Percentiles rank a stretch among this genome's conserved stretches.
These are phyloP conservation scores for Phyllopteryx taeniolatus DNA, from an alignment of 2,113 vertebrate species.

Conservation along the genomic window DNA sequence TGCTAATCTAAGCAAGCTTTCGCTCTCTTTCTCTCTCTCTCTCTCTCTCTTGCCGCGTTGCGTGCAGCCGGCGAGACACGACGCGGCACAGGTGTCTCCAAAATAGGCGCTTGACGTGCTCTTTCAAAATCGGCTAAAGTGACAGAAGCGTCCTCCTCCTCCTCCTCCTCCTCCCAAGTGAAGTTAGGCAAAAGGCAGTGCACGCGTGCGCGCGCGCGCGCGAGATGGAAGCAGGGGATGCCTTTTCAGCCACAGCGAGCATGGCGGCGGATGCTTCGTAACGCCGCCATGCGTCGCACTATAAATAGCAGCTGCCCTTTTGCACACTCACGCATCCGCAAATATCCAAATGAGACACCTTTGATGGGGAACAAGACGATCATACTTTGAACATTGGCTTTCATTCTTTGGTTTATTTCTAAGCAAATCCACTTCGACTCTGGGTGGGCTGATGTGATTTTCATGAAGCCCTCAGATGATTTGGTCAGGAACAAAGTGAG, in stretches of 20 bases:
- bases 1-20: slow-evolving; percentile 57
- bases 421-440: too few relatives aligned
- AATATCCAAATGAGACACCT: neutral
- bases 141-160: neutral
- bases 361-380: neutral
- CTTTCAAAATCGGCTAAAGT: slow-evolving; percentile 2
- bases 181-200: slow-evolving; percentile 51
- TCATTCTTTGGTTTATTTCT: neutral
- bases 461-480: too few relatives aligned
- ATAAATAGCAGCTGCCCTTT: slow-evolving; percentile 63
- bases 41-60: too few relatives aligned
- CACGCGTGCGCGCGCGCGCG: slow-evolving; percentile 12
- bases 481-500: too few relatives aligned
- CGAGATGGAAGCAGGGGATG: slow-evolving; percentile 30
- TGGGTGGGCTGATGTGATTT: too few relatives aligned
- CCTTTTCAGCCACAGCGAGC: slow-evolving; percentile 37
- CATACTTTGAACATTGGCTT: too few relatives aligned
- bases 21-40: slow-evolving; percentile 6
- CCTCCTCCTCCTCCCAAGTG: slow-evolving; percentile 41
- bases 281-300: slow-evolving; percentile 34
- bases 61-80: too few relatives aligned
- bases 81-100: slow-evolving; percentile 12
- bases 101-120: slow-evolving; percentile 8
- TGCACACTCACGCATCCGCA: slow-evolving; percentile 50
- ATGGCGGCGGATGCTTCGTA: neutral